Evolutionary conservation across 2,113 vertebrate genomes (phyloP), one percentile per base, ranked within the genome.

Genomic region (Platycercus adscitus): DNA sequence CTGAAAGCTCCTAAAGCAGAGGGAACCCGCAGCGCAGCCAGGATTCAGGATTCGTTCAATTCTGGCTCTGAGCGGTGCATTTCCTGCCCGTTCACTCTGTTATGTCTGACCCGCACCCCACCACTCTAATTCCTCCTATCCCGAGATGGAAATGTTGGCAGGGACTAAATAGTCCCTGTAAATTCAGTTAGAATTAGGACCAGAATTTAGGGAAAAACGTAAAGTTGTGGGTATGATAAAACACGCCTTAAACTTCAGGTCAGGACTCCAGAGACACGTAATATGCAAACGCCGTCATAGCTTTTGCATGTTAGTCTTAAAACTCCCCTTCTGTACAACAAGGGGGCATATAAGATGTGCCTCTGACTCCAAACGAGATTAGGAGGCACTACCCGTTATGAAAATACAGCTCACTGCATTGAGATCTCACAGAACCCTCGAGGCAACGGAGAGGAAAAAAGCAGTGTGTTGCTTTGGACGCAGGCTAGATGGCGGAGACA

Each of bases 1-100:
- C 93, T 90, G 91, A 95, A 78, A 92, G 93, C 93, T 84, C 72
- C 80, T 88, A 81, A 86, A 94, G 91, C 87, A 92, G 88, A 91
- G 86, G 63, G 82, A 90, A 87, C 90, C 92, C 81, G 91, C 68
- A 82, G 93, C 19, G 3, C 81, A 66, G 91, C 79, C 96, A 65
- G 78, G 70, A 39, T 43, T 83, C 88, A 31, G 66, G 61, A 39
- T 46, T 81, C 91, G 21, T 65, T 88, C 88, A 28, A 50, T 6
- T 17, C 76, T 39, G 9, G 69, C 83, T 73, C 10, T n/a, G 6
- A n/a, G 3, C 1, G 41, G 37, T 11, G 88, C 14, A 12, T 39
- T 66, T 56, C 77, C 84, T 39, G 10, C 37, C 25, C 9, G 5
- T 49, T 76, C 26, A 15, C 33, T 15, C 52, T 15, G 28, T 28